Conservation (phyloP, 2,888 invertebrate genomes). For the Tetragonisca angustula region DNA sequence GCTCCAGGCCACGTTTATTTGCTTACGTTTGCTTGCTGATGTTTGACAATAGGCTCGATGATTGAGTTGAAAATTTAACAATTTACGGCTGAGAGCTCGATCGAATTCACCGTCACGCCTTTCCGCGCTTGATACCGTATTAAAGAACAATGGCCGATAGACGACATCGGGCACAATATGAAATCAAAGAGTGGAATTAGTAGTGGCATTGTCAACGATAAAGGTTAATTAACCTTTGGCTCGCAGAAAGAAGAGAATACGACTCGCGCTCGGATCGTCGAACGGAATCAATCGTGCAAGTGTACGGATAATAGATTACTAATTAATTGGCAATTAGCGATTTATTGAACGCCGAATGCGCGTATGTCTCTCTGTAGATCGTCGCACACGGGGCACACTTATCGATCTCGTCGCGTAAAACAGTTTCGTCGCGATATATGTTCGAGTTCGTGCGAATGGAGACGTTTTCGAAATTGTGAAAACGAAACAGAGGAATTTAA, state of each 20-base stretch:
- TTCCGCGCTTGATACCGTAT: conserved; percentile 22
- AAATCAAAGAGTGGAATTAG: conserved; percentile 52
- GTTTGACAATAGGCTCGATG: conserved; percentile 45
- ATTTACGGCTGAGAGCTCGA: conserved; percentile 40
- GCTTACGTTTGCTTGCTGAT: conserved; percentile 10
- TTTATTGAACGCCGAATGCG: neutral
- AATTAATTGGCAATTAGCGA: conserved; percentile 26
- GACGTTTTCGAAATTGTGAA: too few relatives aligned
- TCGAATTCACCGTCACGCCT: conserved; percentile 20
- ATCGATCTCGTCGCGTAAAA: neutral
- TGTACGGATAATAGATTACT: conserved; percentile 10
- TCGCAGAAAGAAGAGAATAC: neutral
- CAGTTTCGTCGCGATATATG: neutral
- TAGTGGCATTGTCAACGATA: conserved; percentile 36
- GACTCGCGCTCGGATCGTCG: neutral
- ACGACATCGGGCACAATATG: conserved; percentile 32
- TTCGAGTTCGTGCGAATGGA: accelerated
- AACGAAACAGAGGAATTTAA: neutral
- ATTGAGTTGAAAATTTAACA: conserved; percentile 52
- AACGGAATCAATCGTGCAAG: neutral
- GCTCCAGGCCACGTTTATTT: conserved; percentile 13
- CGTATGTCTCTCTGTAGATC: neutral
- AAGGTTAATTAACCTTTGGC: conserved; percentile 38
- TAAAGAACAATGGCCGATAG: conserved; percentile 49
- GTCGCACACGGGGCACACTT: neutral